Conservation (phyloP, 2,797 vertebrate species). For the Halcyon leucocephala region DNA sequence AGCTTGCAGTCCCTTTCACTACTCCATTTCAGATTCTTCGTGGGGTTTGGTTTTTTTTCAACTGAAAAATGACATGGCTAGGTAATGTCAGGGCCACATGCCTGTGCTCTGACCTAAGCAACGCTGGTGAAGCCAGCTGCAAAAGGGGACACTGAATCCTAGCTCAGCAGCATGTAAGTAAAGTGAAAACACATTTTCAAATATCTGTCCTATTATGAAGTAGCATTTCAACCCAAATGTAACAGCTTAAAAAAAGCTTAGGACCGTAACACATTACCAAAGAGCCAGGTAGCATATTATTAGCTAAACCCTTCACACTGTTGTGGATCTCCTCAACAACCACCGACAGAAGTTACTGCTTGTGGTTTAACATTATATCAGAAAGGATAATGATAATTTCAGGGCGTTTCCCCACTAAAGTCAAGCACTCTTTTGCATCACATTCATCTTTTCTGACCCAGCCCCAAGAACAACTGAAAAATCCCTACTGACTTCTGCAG, state of each 20-base stretch:
- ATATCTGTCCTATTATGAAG: background rate
- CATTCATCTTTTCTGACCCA: background rate
- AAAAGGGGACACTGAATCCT: background rate
- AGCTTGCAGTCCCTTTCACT: background rate
- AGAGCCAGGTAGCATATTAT: background rate
- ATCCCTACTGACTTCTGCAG: background rate
- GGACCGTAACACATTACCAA: rapidly evolving
- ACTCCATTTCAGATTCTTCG: background rate
- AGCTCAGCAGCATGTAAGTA: rapidly evolving
- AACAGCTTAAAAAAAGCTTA: background rate
- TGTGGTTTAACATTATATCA: background rate
- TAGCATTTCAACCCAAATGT: background rate
- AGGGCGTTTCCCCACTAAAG: background rate
- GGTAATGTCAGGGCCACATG: rapidly evolving
- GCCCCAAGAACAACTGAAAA: background rate
- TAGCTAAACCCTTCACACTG: background rate
- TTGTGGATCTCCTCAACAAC: background rate
- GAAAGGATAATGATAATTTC: background rate
- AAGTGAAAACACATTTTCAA: background rate
- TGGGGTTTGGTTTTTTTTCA: background rate
- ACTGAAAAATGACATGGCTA: background rate
- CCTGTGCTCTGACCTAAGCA: background rate
- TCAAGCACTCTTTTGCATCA: background rate
- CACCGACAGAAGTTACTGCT: background rate
- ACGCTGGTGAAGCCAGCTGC: background rate